A percentile compares a stretch with the other conserved stretches of the same genome.
Evolutionary conservation across 2,113 vertebrate species (phyloP).

Genomic region (Pomatorhinus ruficollis): DNA sequence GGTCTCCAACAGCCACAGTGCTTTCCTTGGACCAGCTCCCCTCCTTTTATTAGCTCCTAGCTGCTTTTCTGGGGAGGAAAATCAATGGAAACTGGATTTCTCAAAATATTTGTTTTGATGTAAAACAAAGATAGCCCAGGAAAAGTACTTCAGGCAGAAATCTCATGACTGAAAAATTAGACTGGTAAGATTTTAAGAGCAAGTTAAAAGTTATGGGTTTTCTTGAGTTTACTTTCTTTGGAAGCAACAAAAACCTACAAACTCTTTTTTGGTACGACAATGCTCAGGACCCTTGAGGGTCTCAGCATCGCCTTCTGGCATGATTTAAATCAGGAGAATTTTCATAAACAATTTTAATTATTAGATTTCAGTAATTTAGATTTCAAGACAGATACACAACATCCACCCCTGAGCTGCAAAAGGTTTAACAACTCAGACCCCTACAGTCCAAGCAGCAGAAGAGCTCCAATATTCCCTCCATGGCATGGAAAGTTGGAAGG

Average conservation of each 20-base stretch:
- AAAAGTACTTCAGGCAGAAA: constrained; percentile 65
- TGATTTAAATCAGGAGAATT: constrained; percentile 1
- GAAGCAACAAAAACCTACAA: constrained; percentile 21
- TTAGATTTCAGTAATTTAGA: background rate
- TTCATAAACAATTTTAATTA: constrained; percentile 11
- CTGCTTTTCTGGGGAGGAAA: constrained; percentile 71
- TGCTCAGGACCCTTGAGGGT: background rate
- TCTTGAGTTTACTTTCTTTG: constrained; percentile 41
- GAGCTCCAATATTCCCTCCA: background rate
- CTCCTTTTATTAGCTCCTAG: constrained; percentile 72
- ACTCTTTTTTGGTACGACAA: background rate
- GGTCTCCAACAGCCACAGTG: constrained; percentile 40
- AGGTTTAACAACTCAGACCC: constrained; percentile 23
- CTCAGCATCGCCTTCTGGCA: background rate
- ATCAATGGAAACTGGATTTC: constrained; percentile 72
- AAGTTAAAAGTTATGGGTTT: constrained; percentile 25
- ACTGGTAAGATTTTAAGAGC: constrained; percentile 31
- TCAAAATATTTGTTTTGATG: constrained; percentile 70
- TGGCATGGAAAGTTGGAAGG: constrained; percentile 20
- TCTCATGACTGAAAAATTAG: constrained; percentile 38
- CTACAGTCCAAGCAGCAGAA: background rate
- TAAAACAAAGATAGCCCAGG: constrained; percentile 63
- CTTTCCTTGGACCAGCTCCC: constrained; percentile 69
- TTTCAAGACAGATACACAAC: background rate
- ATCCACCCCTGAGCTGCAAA: background rate